Conservation (phyloP, 2,888 invertebrate genomes). For the Diplazon laetatorius region DNA sequence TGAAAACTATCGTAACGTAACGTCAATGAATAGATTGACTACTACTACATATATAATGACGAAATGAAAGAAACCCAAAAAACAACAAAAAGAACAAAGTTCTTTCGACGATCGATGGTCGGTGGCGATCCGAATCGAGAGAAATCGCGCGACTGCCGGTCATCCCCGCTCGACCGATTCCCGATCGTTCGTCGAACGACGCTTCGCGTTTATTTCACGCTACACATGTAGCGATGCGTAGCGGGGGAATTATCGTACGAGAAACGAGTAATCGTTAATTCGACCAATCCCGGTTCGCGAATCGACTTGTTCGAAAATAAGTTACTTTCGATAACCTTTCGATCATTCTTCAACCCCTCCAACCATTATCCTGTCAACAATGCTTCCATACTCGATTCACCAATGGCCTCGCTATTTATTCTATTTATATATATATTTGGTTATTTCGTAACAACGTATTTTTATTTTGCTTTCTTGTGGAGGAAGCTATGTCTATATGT, state of each 20-base stretch:
- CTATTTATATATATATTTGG: not conserved
- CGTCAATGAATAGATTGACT: not conserved
- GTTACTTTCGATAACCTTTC: constrained; percentile 44
- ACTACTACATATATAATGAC: not conserved
- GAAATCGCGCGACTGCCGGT: constrained; percentile 42
- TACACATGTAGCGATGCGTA: not conserved
- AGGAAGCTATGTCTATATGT: too few relatives aligned
- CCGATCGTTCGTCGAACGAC: not conserved
- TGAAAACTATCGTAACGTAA: too few relatives aligned
- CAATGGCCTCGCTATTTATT: not conserved
- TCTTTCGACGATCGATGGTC: not conserved
- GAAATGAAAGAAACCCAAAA: not conserved
- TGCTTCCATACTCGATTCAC: not conserved
- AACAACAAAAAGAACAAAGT: not conserved
- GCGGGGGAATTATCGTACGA: constrained; percentile 41
- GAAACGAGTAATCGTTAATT: constrained; percentile 45
- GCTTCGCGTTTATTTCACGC: constrained; percentile 1
- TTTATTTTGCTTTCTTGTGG: too few relatives aligned
- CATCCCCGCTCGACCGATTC: not conserved
- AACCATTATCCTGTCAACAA: constrained; percentile 3
- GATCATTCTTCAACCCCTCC: constrained; percentile 20
- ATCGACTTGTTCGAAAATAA: constrained; percentile 27
- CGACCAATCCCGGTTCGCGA: constrained; percentile 61
- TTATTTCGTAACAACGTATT: not conserved
- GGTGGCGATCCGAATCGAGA: constrained; percentile 37